Percentiles rank a stretch among this genome's conserved stretches.
These are phyloP conservation scores for Onychomys arenicola DNA, from an alignment of 2,797 vertebrate species.

Conservation along the genomic window DNA sequence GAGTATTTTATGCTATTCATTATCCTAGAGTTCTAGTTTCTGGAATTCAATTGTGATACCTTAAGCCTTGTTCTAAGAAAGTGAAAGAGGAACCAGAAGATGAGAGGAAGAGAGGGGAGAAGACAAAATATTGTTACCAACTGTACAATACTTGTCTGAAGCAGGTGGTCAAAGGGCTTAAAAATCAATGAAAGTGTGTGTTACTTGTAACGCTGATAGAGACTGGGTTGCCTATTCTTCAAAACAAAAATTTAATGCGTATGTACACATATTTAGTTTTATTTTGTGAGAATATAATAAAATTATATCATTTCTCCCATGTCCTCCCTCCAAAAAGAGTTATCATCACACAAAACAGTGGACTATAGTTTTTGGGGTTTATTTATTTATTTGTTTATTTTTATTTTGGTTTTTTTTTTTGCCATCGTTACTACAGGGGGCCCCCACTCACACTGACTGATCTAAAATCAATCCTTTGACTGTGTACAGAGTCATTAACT, in stretches of 20 bases:
- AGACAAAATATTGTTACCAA: too few relatives aligned
- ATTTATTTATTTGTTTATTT: too few relatives aligned
- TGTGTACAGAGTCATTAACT: constrained; percentile 66
- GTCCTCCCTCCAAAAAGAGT: background rate
- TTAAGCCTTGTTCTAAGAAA: constrained; percentile 28
- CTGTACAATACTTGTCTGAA: background rate
- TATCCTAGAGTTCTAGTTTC: constrained; percentile 55
- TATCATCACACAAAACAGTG: background rate
- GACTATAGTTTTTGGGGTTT: background rate
- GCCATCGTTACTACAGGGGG: constrained; percentile 31
- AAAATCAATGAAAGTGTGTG: background rate
- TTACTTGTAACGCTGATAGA: background rate
- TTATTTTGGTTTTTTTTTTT: background rate
- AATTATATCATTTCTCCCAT: background rate
- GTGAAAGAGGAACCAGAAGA: background rate
- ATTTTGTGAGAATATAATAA: background rate
- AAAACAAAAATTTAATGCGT: background rate
- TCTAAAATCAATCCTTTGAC: constrained; percentile 74
- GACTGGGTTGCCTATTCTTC: constrained; percentile 55
- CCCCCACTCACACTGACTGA: background rate
- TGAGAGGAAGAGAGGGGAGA: background rate
- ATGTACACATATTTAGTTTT: background rate
- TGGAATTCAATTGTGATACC: constrained; percentile 53
- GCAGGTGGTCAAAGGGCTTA: constrained; percentile 46
- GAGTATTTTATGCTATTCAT: constrained; percentile 35